Conservation (phyloP, 2,888 invertebrate genomes). For the Bembecia ichneumoniformis region DNA sequence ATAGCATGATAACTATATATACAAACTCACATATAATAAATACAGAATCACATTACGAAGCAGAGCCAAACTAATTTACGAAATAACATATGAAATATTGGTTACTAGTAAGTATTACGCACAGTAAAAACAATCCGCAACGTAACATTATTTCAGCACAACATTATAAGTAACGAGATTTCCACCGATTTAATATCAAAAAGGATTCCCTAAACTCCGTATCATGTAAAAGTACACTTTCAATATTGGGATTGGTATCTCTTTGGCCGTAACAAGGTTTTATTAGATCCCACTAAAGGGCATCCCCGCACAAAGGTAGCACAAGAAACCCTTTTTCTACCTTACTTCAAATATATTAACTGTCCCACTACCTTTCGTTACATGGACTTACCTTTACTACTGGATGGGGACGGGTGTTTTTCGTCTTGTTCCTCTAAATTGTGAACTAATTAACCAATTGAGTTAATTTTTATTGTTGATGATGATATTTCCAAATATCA, state of each 20-base stretch:
- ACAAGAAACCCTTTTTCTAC: constrained; percentile 70
- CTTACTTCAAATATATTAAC: constrained; percentile 73
- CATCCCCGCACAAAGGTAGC: constrained; percentile 70
- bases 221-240: constrained; percentile 72
- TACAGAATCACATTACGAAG: no score
- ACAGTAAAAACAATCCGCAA: constrained; percentile 16
- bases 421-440: no score
- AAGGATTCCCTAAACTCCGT: constrained; percentile 69
- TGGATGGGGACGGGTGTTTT: constrained; percentile 18
- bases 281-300: constrained; percentile 73
- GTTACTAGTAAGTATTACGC: neutral
- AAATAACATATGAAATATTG: no score
- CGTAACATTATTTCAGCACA: constrained; percentile 29
- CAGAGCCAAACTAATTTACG: no score
- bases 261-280: constrained; percentile 73
- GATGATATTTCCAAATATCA: no score
- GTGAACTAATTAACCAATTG: no score
- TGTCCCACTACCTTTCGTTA: constrained; percentile 56
- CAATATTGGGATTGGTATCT: constrained; percentile 72
- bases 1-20: no score
- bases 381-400: constrained; percentile 13
- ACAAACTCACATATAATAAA: no score
- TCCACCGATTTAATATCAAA: constrained; percentile 65
- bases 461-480: no score
- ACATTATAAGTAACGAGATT: constrained; percentile 55